Base-by-base conservation (phyloP, 2,113 vertebrate species). In the Cinclus cinclus region DNA sequence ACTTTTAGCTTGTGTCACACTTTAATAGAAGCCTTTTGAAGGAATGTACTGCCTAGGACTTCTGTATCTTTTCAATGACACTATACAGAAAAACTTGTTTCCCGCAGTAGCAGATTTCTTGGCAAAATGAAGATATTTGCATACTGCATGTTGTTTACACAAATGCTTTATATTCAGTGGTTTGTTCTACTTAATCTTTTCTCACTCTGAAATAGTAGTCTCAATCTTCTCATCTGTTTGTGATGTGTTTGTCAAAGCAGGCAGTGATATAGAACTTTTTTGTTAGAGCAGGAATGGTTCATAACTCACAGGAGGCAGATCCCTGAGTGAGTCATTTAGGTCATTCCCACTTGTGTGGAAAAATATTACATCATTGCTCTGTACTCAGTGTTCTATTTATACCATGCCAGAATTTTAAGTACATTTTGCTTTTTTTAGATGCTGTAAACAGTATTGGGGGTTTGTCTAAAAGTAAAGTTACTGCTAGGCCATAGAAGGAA, bases 331-430 rank as follows among this genome's bases (percentile, higher is more conserved):
- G 94, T 97, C 95, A 97, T 97, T 95, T 96, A 97, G 94, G 96
- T 96, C 92, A 89, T 97, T 97, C 92, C 91, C 89, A 92, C 35
- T 70, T 96, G 88, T 96, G 82, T 97, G 97, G 97, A 97, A 98
- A 98, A 97, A 96, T 94, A 96, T 98, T 96, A 97, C 96, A 95
- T 97, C 94, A 97, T 75, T 93, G 87, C 70, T 63, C 91, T 97
- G 90, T 95, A 75, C 93, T 97, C 95, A 83, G 86, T 96, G 96
- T 97, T 97, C 96, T 98, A 96, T 98, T 97, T 98, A 97, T 97
- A 95, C 69, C 70, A 79, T 87, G 83, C 83, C 92, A 97, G 92
- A 93, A 93, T 96, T 96, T 95, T 91, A 89, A 97, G 93, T 95
- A 92, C 93, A 90, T 96, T 95, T 97, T 94, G 87, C 95, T 95